Evolutionary conservation across 64 coral and sea anemone genomes (phyloP).

Genomic region (Anthopleura sola): DNA sequence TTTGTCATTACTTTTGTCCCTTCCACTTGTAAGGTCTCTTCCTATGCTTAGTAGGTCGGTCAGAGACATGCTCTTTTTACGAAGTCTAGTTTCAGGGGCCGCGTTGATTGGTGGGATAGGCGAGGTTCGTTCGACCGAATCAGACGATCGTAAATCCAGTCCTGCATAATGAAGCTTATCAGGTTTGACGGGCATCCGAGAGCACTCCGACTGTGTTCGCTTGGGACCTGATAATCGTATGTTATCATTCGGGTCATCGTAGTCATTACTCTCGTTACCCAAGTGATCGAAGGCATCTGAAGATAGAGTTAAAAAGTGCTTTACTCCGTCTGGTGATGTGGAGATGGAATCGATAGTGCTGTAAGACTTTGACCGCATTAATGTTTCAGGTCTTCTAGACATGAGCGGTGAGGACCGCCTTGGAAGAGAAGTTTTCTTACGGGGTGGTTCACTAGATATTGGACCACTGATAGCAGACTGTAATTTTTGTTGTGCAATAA

Average conservation of each 20-base stretch:
- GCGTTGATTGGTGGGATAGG: neutral
- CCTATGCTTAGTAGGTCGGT: conserved; percentile 51
- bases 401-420: conserved; percentile 72
- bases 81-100: neutral
- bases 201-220: conserved; percentile 49
- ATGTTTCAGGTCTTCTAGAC: conserved; percentile 46
- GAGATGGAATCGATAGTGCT: neutral
- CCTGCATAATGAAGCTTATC: conserved; percentile 57
- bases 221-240: neutral
- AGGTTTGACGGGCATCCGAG: conserved; percentile 64
- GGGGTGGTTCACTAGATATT: conserved; percentile 18
- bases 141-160: neutral
- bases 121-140: neutral
- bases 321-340: neutral
- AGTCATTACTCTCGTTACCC: neutral
- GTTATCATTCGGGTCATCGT: neutral
- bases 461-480: conserved; percentile 68
- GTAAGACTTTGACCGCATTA: conserved; percentile 28
- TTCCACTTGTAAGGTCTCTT: conserved; percentile 31
- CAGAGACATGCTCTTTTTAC: conserved; percentile 64
- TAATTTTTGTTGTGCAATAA: conserved; percentile 69
- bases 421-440: conserved; percentile 41
- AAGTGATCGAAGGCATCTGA: neutral
- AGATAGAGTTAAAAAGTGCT: conserved; percentile 32
- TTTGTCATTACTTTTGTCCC: conserved; percentile 30